Evolutionary conservation across 37 sponge, comb jelly and placozoan species (phyloP), one percentile per base, ranked within the genome.

Genomic region (Spongilla lacustris): DNA sequence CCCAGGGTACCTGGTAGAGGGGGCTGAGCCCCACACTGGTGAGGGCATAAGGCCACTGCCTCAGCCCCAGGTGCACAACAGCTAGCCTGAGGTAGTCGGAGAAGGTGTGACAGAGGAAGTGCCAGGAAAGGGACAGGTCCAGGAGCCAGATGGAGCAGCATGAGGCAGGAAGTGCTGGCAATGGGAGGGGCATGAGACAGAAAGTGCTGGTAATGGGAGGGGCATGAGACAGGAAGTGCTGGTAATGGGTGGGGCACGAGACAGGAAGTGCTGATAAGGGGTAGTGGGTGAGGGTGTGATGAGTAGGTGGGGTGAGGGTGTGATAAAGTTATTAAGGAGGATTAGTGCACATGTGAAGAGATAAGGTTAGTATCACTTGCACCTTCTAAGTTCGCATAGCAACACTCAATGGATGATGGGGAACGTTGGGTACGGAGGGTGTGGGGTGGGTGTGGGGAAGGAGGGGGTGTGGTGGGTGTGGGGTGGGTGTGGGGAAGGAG

Each of bases 61-160:
- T 66, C 23, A 92, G 82, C 6, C 89, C 93, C 29, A 88, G 46
- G 73, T 92, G 93, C 30, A 85, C 78, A 11, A 77, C 69, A 71
- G 93, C 93, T 30, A 92, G 83, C 46, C 93, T 33, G 74, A 92
- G 77, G 88, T 84, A 88, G 68, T 80, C 78, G 2, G 85, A 71
- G 69, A 92, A 88, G 28, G 89, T 78, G 67, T 37, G 48, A 50
- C 74, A 77, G 33, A 89, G 66, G 75, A 79, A 33, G 71, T 89
- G 90, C 75, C 77, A 89, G 27, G 58, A 66, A 22, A 83, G 84
- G 50, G 79, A 49, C 66, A 84, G 84, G 73, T 89, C 90, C 74
- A 89, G 32, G 41, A 89, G 36, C 90, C 90, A 89, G 25, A 84
- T 22, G 35, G 48, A 66, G 36, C 78, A 77, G 19, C 58, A 30